Conservation (phyloP, 2,888 invertebrate species). For the Lissonota sp. region DNA sequence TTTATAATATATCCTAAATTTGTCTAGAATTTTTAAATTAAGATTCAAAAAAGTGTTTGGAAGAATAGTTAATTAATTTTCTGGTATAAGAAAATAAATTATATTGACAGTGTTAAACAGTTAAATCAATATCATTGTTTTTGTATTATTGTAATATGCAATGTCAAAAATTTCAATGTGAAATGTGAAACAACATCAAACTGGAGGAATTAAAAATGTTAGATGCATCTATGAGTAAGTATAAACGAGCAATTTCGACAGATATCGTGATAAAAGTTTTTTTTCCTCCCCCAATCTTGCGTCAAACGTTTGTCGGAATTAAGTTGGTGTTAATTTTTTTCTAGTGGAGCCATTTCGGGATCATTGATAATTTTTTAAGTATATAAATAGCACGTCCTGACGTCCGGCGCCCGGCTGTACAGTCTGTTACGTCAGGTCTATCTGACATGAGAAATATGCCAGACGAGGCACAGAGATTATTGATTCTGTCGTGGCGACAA, state of each 20-base stretch:
- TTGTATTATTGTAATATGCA: too few relatives aligned
- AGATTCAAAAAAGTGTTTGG: too few relatives aligned
- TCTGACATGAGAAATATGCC: slow-evolving; percentile 20
- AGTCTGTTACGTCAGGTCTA: slow-evolving; percentile 4
- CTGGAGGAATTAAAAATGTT: too few relatives aligned
- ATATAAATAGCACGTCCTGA: not conserved
- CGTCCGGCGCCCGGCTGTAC: slow-evolving; percentile 1
- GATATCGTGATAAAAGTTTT: not conserved
- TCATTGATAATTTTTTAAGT: not conserved
- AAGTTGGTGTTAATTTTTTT: not conserved
- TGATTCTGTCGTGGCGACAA: slow-evolving; percentile 38
- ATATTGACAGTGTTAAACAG: too few relatives aligned
- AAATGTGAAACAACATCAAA: too few relatives aligned
- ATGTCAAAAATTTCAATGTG: too few relatives aligned
- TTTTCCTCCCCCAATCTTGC: not conserved
- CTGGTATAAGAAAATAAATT: too few relatives aligned
- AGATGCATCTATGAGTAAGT: not conserved
- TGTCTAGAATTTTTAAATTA: too few relatives aligned
- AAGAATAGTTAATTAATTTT: too few relatives aligned
- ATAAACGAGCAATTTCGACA: not conserved
- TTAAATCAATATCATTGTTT: too few relatives aligned
- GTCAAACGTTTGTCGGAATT: not conserved
- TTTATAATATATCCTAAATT: too few relatives aligned
- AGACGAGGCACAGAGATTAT: slow-evolving; percentile 16
- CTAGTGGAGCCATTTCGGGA: not conserved